phyloP scores from a whole-genome alignment of 2,888 invertebrate genomes.

The Drosophila rellima region DNA sequence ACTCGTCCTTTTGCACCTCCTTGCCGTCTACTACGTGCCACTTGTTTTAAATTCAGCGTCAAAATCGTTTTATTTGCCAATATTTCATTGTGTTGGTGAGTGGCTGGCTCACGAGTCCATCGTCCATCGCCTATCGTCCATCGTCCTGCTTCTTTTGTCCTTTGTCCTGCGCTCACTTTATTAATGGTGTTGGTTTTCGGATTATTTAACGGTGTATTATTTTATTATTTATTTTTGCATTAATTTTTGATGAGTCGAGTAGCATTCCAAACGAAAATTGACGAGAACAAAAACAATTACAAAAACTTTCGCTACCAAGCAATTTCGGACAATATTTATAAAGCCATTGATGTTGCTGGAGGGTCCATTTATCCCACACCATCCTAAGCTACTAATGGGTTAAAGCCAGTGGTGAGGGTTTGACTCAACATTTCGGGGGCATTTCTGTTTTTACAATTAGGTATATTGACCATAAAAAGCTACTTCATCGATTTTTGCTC shows the following conservation, averaged over 20 bases:
- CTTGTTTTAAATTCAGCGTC: conserved; percentile 85
- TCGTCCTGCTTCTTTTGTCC: conserved; percentile 15
- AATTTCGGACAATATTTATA: conserved; percentile 53
- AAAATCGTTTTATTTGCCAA: conserved; percentile 84
- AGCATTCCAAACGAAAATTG: conserved; percentile 41
- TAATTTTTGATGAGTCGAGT: conserved; percentile 75
- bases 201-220: conserved; percentile 84
- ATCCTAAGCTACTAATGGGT: conserved; percentile 54
- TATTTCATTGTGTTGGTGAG: conserved; percentile 78
- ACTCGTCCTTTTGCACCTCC: not conserved
- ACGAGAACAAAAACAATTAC: conserved; percentile 38
- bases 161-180: conserved; percentile 66
- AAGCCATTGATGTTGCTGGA: conserved; percentile 46
- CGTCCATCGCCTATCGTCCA: conserved; percentile 3
- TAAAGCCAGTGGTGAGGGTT: conserved; percentile 22
- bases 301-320: conserved; percentile 41
- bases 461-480: conserved; percentile 33
- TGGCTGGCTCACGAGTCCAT: conserved; percentile 42
- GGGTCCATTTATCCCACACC: not conserved
- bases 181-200: conserved; percentile 83
- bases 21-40: conserved; percentile 70
- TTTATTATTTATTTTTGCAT: conserved; percentile 84
- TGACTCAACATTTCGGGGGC: not conserved
- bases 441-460: conserved; percentile 44
- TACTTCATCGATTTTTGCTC: conserved; percentile 68